phyloP scores from a whole-genome alignment of 2,888 invertebrate species.

The Sinopyrophorus schimmeli region DNA sequence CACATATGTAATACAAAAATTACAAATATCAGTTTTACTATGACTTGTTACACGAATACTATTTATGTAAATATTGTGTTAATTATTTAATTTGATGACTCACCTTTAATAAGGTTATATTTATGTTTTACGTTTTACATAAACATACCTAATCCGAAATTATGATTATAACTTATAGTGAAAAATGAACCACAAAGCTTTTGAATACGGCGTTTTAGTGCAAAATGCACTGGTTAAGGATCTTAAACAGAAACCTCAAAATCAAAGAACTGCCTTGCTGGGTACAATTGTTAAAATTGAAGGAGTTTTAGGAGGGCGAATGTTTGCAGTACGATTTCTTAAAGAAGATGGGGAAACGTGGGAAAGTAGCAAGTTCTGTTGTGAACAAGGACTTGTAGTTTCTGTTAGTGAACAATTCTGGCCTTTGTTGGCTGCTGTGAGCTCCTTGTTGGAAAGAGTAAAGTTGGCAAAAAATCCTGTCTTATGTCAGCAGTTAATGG shows the following conservation, averaged over 20 bases:
- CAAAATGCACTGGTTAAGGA: conserved; percentile 33
- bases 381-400: conserved; percentile 43
- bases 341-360: conserved; percentile 47
- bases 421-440: conserved; percentile 59
- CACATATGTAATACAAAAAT: too few species aligned
- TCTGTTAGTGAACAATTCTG: conserved; percentile 53
- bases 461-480: conserved; percentile 55
- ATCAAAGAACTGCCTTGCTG: conserved; percentile 47
- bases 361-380: conserved; percentile 48
- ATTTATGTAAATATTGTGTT: too few species aligned
- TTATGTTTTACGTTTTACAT: too few species aligned
- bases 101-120: conserved; percentile 25
- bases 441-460: conserved; percentile 58
- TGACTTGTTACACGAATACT: too few species aligned
- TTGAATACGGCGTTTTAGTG: conserved; percentile 33
- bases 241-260: conserved; percentile 22
- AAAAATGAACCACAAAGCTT: conserved; percentile 21
- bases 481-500: conserved; percentile 55
- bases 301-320: conserved; percentile 35
- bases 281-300: conserved; percentile 52
- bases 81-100: too few species aligned
- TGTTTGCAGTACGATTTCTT: conserved; percentile 46
- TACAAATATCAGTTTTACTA: too few species aligned
- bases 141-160: too few species aligned
- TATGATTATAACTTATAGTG: too few species aligned